These are phyloP conservation scores for Orius insidiosus DNA, from an alignment of 1,140 invertebrate genomes.

Conservation along the genomic window DNA sequence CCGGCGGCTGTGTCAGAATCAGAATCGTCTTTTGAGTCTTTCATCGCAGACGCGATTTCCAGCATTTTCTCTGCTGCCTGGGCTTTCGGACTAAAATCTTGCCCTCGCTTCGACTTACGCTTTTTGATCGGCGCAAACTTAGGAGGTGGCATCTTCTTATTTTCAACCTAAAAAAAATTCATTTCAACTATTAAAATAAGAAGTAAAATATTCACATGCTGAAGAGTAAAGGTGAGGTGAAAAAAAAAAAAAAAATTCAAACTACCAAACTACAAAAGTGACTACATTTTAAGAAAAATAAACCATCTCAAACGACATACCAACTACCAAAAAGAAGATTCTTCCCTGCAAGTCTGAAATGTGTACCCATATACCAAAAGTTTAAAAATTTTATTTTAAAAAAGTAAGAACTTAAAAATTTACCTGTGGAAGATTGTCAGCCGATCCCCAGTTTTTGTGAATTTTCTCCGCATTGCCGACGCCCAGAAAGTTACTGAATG, in stretches of 20 bases:
- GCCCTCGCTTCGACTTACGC: conserved; percentile 37
- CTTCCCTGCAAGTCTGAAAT: background rate
- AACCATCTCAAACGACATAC: too few species aligned
- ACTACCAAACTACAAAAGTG: too few species aligned
- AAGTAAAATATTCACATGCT: background rate
- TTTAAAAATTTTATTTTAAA: too few species aligned
- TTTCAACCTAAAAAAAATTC: conserved; percentile 23
- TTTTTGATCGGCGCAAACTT: conserved; percentile 44
- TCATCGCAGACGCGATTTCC: background rate
- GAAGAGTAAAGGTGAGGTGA: too few species aligned
- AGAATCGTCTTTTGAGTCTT: conserved; percentile 33
- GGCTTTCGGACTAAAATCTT: conserved; percentile 28
- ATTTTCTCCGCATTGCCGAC: conserved; percentile 44
- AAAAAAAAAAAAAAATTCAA: too few species aligned
- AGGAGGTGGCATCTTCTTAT: conserved; percentile 44
- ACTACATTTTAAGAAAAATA: too few species aligned
- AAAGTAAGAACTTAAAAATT: conserved; percentile 3
- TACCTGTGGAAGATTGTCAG: conserved; percentile 59
- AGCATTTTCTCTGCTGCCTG: background rate
- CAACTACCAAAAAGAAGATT: background rate
- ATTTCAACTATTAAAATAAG: background rate
- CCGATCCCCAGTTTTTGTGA: conserved; percentile 74
- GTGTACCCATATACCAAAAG: background rate
- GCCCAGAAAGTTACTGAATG: conserved; percentile 72
- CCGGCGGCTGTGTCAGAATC: conserved; percentile 67